These are phyloP conservation scores for Stomatorhinus ivindoensis DNA, from an alignment of 2,113 vertebrate species.

Conservation along the genomic window DNA sequence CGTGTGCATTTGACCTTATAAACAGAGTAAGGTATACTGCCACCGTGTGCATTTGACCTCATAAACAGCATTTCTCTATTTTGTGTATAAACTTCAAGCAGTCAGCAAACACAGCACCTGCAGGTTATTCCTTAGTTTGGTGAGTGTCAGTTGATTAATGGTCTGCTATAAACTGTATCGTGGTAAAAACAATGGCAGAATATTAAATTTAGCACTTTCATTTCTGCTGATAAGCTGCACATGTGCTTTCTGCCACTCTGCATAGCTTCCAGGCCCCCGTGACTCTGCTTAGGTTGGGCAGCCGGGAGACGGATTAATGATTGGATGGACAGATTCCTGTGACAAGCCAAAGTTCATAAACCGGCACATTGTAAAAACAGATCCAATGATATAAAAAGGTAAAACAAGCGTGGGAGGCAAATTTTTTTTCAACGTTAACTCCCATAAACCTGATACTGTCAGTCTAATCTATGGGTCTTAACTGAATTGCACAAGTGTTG, in stretches of 20 bases:
- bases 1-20: background rate
- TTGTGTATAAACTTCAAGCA: background rate
- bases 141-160: background rate
- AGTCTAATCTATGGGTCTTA: background rate
- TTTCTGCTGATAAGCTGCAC: background rate
- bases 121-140: background rate
- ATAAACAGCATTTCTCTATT: background rate
- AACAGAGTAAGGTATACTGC: background rate
- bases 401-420: background rate
- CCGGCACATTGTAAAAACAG: background rate
- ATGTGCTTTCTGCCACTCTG: background rate
- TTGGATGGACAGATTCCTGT: background rate
- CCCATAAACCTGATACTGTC: background rate
- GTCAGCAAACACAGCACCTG: background rate
- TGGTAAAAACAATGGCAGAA: background rate
- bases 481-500: background rate
- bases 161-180: background rate
- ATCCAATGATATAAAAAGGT: background rate
- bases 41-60: background rate
- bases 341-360: background rate
- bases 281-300: background rate
- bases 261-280: background rate
- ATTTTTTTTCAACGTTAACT: background rate
- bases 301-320: background rate
- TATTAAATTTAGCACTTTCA: background rate